These are phyloP conservation scores for Ormyrus pomaceus DNA, from an alignment of 2,888 invertebrate genomes.

Conservation along the genomic window DNA sequence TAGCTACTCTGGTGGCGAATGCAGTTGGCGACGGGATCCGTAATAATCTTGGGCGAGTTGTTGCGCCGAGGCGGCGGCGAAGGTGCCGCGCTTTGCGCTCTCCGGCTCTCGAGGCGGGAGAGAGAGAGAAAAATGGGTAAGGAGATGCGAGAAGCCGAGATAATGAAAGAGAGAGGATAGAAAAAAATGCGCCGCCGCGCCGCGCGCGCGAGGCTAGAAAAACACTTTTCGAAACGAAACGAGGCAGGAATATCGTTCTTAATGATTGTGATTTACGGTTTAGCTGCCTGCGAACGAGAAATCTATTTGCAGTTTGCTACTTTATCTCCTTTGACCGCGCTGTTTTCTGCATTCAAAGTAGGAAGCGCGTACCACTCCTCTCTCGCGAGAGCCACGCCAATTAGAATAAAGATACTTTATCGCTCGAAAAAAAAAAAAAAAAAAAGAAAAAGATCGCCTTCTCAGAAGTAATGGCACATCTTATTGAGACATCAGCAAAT, in stretches of 20 bases:
- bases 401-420: no score
- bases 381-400: no score
- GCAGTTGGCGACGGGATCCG: conserved; percentile 49
- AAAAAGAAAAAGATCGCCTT: no score
- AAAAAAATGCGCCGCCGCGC: conserved; percentile 9
- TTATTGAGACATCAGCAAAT: no score
- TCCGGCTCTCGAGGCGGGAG: conserved; percentile 7
- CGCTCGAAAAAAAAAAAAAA: no score
- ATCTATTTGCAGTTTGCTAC: neutral
- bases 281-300: neutral
- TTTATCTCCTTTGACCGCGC: neutral
- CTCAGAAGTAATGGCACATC: no score
- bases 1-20: conserved; percentile 51
- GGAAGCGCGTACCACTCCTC: conserved; percentile 5
- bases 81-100: conserved; percentile 27
- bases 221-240: conserved; percentile 56
- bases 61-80: conserved; percentile 29
- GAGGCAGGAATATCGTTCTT: conserved; percentile 57
- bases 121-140: neutral
- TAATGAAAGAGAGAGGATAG: conserved; percentile 41
- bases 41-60: conserved; percentile 62
- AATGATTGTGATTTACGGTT: conserved; percentile 72
- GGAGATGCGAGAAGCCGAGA: conserved; percentile 12
- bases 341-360: conserved; percentile 2
- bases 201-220: conserved; percentile 46